phyloP scores from a whole-genome alignment of 30 jellyfish, hydroid and myxozoan species.

The Mastigias papua region DNA sequence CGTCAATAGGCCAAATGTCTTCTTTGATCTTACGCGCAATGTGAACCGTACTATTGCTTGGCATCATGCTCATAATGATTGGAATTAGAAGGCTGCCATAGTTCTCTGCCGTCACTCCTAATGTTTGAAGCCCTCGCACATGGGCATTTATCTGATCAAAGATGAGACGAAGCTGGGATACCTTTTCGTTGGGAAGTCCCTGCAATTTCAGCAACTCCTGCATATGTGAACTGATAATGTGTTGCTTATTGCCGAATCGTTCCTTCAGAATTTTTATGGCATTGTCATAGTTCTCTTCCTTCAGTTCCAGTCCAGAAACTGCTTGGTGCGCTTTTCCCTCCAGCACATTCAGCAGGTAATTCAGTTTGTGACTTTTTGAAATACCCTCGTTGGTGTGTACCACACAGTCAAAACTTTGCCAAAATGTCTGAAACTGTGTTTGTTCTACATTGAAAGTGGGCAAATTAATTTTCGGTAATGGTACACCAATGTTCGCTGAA shows the following conservation, averaged over 20 bases:
- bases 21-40: not conserved
- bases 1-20: not conserved
- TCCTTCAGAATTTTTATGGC: not conserved
- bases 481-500: not conserved
- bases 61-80: not conserved
- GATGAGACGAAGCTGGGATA: not conserved
- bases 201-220: conserved; percentile 1
- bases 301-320: not conserved
- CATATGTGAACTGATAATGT: not conserved
- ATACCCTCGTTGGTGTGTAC: not conserved
- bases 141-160: not conserved
- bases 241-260: conserved; percentile 6
- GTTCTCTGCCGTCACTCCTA: not conserved
- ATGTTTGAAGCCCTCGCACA: not conserved
- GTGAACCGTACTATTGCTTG: not conserved
- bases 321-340: not conserved
- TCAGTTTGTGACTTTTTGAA: not conserved
- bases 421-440: not conserved
- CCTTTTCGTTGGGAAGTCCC: not conserved
- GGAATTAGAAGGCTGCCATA: not conserved
- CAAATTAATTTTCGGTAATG: not conserved
- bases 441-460: not conserved
- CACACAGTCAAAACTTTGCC: not conserved
- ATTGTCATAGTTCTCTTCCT: conserved; percentile 3
- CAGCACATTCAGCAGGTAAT: not conserved